Evolutionary conservation across 2,888 invertebrate genomes (phyloP).

Genomic region (Philhelius pedissequus): DNA sequence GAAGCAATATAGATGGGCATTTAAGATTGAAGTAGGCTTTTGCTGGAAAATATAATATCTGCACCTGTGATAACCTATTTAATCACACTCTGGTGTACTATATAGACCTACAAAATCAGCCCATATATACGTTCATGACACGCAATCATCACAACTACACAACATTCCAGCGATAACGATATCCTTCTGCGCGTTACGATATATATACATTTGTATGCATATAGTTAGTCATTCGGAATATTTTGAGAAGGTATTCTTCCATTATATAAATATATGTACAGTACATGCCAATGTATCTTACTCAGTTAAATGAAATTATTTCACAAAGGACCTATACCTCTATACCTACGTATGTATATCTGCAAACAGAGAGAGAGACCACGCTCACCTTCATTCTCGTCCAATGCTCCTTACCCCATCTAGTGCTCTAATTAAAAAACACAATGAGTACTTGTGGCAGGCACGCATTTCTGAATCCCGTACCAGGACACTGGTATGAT

Average conservation of each 20-base stretch:
- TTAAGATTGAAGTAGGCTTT: slow-evolving; percentile 56
- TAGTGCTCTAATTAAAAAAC: slow-evolving; percentile 64
- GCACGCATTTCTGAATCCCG: slow-evolving; percentile 58
- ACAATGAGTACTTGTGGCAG: slow-evolving; percentile 65
- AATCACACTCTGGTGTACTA: slow-evolving; percentile 57
- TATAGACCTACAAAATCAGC: slow-evolving; percentile 30
- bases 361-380: too few relatives aligned
- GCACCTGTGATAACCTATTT: slow-evolving; percentile 65
- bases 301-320: slow-evolving; percentile 48
- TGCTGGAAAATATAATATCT: slow-evolving; percentile 51
- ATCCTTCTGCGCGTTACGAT: neutral
- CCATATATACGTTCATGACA: slow-evolving; percentile 43
- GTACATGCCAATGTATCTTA: slow-evolving; percentile 3
- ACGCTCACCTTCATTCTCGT: neutral
- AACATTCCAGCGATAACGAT: neutral
- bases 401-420: neutral
- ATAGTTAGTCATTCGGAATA: slow-evolving; percentile 37
- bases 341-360: too few relatives aligned
- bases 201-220: neutral
- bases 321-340: slow-evolving; percentile 41
- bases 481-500: slow-evolving; percentile 56
- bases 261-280: too few relatives aligned
- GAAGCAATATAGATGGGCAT: slow-evolving; percentile 37
- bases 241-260: slow-evolving; percentile 13
- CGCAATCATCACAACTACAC: slow-evolving; percentile 51